Percentiles rank a stretch among this genome's conserved stretches.
These are phyloP conservation scores for Aspidiotus destructor DNA, from an alignment of 2,888 invertebrate species.

Conservation along the genomic window DNA sequence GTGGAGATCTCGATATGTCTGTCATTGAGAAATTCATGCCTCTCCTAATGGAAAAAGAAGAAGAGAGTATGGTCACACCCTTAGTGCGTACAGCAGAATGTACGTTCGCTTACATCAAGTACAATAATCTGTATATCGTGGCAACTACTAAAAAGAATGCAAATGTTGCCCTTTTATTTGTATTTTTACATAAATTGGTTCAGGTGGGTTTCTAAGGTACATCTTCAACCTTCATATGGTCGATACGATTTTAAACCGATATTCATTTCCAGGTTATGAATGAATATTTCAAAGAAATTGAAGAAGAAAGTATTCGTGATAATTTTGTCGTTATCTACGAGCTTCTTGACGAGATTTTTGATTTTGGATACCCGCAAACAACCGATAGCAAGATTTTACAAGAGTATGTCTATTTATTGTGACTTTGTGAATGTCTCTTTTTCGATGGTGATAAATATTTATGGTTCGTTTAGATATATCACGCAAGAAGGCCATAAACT, in stretches of 20 bases:
- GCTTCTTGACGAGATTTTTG: conserved; percentile 56
- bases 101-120: conserved; percentile 56
- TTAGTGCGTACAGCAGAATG: conserved; percentile 50
- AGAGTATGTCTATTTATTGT: conserved; percentile 42
- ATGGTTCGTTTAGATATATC: conserved; percentile 42
- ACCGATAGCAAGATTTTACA: conserved; percentile 59
- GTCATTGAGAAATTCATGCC: conserved; percentile 60
- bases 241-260: neutral
- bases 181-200: conserved; percentile 55
- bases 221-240: neutral
- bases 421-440: neutral
- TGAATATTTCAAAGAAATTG: conserved; percentile 58
- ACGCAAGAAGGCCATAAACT: conserved; percentile 60
- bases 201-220: conserved; percentile 42
- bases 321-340: conserved; percentile 63
- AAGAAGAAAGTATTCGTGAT: conserved; percentile 60
- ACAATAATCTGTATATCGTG: conserved; percentile 56
- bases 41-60: conserved; percentile 55
- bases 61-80: conserved; percentile 52
- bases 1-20: conserved; percentile 58
- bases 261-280: conserved; percentile 43
- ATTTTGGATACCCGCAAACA: conserved; percentile 60
- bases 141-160: conserved; percentile 55
- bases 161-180: conserved; percentile 55
- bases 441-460: neutral